These are phyloP conservation scores for Dorcus hopei DNA, from an alignment of 2,888 invertebrate species.

Conservation along the genomic window DNA sequence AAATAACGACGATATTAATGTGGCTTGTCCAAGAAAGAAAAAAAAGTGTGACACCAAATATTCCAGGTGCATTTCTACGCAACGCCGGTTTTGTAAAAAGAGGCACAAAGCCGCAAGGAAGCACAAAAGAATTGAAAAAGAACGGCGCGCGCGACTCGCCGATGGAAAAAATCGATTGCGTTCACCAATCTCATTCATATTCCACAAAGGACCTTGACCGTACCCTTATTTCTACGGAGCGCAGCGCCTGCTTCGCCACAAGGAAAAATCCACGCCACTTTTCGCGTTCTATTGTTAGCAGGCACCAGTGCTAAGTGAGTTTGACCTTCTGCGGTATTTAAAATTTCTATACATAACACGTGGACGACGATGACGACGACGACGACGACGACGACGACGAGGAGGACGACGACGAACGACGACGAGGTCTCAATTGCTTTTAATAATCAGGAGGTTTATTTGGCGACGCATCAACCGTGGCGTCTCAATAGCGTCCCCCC, in stretches of 20 bases:
- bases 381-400: too few species aligned
- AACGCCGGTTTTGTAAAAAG: too few species aligned
- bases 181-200: neutral
- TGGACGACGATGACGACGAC: neutral
- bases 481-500: neutral
- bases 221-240: slow-evolving; percentile 14
- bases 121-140: too few species aligned
- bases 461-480: neutral
- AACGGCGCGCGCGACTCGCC: too few species aligned
- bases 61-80: too few species aligned
- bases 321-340: slow-evolving; percentile 21
- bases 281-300: neutral
- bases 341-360: slow-evolving; percentile 20
- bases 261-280: neutral
- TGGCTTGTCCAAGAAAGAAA: too few species aligned
- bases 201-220: slow-evolving; percentile 15
- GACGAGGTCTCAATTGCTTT: too few species aligned
- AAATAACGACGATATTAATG: too few species aligned
- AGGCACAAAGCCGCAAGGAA: too few species aligned
- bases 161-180: neutral
- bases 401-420: too few species aligned
- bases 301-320: neutral
- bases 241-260: slow-evolving; percentile 4
- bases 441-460: neutral
- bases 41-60: too few species aligned